phyloP scores from a whole-genome alignment of 2,113 vertebrate genomes.

The Tricholaema leucomelas region DNA sequence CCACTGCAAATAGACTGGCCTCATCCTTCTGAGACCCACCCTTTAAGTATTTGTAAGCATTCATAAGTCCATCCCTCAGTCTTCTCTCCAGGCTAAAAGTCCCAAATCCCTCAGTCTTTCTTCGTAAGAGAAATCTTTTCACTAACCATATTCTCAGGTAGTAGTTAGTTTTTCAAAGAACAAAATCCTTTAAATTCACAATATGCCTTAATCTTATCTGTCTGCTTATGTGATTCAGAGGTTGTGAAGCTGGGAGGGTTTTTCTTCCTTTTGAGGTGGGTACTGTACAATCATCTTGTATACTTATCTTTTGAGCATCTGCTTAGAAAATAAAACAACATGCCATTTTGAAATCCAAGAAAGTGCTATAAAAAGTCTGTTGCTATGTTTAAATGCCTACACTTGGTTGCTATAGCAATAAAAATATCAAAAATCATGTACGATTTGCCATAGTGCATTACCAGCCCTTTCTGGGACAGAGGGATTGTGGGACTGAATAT shows the following conservation, averaged over 20 bases:
- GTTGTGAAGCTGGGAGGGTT: background rate
- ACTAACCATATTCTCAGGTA: background rate
- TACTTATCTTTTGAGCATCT: slow-evolving; percentile 60
- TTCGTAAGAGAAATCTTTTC: background rate
- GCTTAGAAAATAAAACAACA: slow-evolving; percentile 66
- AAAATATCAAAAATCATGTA: slow-evolving; percentile 48
- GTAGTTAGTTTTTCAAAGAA: background rate
- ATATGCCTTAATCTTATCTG: background rate
- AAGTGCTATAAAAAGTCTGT: slow-evolving; percentile 72
- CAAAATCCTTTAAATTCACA: background rate
- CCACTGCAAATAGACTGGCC: no score
- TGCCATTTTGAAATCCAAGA: slow-evolving; percentile 61
- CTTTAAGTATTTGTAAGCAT: no score
- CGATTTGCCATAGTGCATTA: slow-evolving; percentile 20
- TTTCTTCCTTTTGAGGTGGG: background rate
- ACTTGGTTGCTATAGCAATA: slow-evolving; percentile 70
- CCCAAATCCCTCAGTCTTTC: no score
- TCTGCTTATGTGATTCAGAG: background rate
- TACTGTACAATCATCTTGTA: background rate
- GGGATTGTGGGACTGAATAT: background rate
- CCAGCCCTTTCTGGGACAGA: slow-evolving; percentile 44
- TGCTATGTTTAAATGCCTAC: slow-evolving; percentile 72
- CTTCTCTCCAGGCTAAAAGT: no score
- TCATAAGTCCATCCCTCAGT: no score
- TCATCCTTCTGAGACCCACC: no score